These are phyloP conservation scores for Thunnus maccoyii DNA, from an alignment of 2,113 vertebrate species.

Conservation along the genomic window DNA sequence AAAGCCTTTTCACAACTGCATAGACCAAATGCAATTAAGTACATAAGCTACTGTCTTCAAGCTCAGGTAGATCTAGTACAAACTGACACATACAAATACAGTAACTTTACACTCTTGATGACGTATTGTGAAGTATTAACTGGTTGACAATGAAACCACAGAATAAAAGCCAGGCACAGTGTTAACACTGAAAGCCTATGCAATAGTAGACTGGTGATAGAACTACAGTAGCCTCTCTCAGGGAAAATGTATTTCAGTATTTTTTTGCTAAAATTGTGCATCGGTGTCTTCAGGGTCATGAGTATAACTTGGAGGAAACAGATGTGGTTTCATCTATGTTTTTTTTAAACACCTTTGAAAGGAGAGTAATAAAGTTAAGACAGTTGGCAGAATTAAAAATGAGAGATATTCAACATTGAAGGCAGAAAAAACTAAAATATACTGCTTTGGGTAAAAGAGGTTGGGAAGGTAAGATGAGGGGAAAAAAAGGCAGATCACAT, in stretches of 20 bases:
- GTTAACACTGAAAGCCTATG: conserved; percentile 23
- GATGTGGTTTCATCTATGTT: conserved; percentile 11
- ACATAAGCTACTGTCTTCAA: conserved; percentile 35
- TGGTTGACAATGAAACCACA: conserved; percentile 4
- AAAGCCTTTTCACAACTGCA: conserved; percentile 65
- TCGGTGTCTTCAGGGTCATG: neutral
- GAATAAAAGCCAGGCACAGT: conserved; percentile 19
- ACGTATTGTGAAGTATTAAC: conserved; percentile 17
- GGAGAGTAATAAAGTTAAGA: neutral
- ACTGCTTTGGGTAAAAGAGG: conserved; percentile 49
- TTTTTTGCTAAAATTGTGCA: conserved; percentile 39
- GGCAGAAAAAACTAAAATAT: neutral
- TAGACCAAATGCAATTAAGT: conserved; percentile 63
- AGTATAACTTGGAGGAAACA: conserved; percentile 1
- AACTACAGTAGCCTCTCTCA: conserved; percentile 23
- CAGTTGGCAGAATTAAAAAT: neutral
- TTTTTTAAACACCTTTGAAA: conserved; percentile 2
- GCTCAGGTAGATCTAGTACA: conserved; percentile 49
- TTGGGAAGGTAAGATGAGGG: neutral
- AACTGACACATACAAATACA: conserved; percentile 59
- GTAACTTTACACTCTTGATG: conserved; percentile 27
- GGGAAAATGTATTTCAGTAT: conserved; percentile 1
- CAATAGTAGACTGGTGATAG: neutral
- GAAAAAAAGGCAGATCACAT: neutral
- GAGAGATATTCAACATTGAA: conserved; percentile 14